Evolutionary conservation across 2,113 vertebrate genomes (phyloP).

Genomic region (Sylvilagus bachmani): DNA sequence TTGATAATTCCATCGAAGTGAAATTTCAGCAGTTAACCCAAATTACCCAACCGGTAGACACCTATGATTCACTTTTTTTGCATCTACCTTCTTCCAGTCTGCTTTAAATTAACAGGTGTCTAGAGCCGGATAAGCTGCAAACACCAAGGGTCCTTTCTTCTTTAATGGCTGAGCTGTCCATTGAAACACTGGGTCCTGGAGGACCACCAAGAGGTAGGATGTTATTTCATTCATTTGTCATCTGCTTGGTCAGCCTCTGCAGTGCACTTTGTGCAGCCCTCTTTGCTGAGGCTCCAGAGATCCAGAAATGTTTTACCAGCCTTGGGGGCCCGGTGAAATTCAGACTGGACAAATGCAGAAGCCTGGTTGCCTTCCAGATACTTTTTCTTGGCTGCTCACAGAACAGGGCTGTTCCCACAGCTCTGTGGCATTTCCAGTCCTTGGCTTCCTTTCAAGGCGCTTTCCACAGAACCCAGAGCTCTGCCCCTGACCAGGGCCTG

Average conservation of each 20-base stretch:
- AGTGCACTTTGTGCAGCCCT: not conserved
- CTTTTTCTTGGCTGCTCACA: not conserved
- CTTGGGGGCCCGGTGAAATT: not conserved
- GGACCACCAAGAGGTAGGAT: not conserved
- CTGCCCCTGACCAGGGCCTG: not conserved
- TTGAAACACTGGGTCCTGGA: not conserved
- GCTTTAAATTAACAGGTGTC: constrained; percentile 48
- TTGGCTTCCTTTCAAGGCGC: not conserved
- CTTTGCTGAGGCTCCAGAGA: not conserved
- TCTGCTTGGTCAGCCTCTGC: not conserved
- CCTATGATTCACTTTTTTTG: not conserved
- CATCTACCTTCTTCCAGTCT: not conserved
- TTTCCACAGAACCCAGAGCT: not conserved
- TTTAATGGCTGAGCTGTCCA: not conserved
- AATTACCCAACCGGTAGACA: constrained; percentile 52
- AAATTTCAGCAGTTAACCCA: constrained; percentile 73
- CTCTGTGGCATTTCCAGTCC: too few species aligned
- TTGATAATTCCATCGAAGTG: constrained; percentile 64
- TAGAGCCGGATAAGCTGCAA: not conserved
- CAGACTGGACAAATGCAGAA: not conserved
- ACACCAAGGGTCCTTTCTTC: not conserved
- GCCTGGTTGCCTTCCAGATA: not conserved
- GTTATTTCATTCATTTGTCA: not conserved
- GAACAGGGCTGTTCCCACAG: not conserved
- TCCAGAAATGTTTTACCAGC: too few species aligned